A percentile compares a stretch with the other conserved stretches of the same genome.
Evolutionary conservation across 2,113 vertebrate species (phyloP).

Genomic region (Ceuthmochares aereus): DNA sequence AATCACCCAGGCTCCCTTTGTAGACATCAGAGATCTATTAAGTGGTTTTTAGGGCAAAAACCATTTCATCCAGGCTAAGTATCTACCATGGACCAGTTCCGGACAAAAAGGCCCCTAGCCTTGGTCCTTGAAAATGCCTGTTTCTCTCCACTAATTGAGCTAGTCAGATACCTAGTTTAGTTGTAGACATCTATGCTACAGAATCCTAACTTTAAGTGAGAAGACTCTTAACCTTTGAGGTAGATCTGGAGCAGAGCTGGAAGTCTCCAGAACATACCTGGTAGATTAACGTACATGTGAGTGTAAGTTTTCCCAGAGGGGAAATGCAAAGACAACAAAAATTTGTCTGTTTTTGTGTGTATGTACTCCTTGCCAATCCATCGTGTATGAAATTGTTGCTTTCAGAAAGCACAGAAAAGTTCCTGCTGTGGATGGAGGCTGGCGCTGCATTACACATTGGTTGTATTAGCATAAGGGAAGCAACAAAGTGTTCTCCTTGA

Average conservation of each 20-base stretch:
- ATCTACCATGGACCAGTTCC: not conserved
- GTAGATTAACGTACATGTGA: not conserved
- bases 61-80: not conserved
- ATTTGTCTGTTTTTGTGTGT: not conserved
- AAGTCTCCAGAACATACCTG: not conserved
- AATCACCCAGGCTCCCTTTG: not conserved
- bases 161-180: not conserved
- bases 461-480: not conserved
- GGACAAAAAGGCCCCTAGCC: not conserved
- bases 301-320: not conserved
- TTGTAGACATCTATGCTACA: not conserved
- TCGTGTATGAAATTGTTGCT: not conserved
- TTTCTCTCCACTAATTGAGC: not conserved
- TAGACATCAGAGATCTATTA: not conserved
- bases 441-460: not conserved
- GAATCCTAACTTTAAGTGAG: not conserved
- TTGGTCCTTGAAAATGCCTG: not conserved
- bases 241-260: not conserved
- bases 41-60: not conserved
- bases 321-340: not conserved
- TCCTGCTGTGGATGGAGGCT: not conserved
- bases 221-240: not conserved
- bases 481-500: slow-evolving; percentile 41
- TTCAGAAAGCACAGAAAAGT: not conserved
- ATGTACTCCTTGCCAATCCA: not conserved